phyloP scores from a whole-genome alignment of 2,888 invertebrate species.

The Amphipoea oculea region DNA sequence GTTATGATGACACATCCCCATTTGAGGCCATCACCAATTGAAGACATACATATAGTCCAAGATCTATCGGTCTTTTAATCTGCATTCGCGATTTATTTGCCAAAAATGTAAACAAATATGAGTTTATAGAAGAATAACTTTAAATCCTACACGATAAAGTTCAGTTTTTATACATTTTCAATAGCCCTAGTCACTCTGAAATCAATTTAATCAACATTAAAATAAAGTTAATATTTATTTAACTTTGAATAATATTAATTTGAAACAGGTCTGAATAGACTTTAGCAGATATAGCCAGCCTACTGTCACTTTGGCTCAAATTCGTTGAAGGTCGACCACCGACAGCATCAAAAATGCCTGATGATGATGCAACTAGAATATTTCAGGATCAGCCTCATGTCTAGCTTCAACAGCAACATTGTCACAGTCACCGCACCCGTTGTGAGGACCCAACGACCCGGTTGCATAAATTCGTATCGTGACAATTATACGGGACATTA shows the following conservation, averaged over 20 bases:
- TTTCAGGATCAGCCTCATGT: neutral
- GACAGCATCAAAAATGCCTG: neutral
- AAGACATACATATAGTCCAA: neutral
- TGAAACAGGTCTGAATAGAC: no score
- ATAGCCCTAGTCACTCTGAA: no score
- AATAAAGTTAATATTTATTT: no score
- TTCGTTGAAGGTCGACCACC: neutral
- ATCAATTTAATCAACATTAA: no score
- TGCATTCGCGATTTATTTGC: no score
- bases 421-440: constrained; percentile 55
- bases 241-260: no score
- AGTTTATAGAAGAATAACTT: no score
- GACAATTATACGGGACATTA: constrained; percentile 75
- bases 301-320: neutral
- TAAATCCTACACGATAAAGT: no score
- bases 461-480: constrained; percentile 78
- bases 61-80: no score
- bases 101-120: no score
- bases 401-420: constrained; percentile 35
- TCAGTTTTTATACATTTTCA: no score
- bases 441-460: constrained; percentile 68
- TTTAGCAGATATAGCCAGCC: neutral
- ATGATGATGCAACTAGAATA: constrained; percentile 12
- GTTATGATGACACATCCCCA: neutral
- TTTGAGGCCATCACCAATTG: neutral